A percentile compares a stretch with the other conserved stretches of the same genome.
Evolutionary conservation across 2,888 invertebrate genomes (phyloP).

Genomic region (Graphium colonna): DNA sequence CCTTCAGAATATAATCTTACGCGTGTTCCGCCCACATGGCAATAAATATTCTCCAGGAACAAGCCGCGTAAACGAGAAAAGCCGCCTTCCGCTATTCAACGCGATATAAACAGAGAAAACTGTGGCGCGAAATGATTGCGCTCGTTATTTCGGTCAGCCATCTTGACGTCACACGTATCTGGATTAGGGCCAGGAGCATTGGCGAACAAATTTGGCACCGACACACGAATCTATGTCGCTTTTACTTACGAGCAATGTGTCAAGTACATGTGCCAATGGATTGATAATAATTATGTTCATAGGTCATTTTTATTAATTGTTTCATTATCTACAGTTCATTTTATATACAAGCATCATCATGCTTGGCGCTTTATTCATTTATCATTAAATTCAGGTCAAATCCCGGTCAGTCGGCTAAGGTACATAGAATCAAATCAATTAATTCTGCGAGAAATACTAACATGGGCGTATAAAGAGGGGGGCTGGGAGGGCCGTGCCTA

Average conservation of each 20-base stretch:
- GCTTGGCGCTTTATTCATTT: no score
- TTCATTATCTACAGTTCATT: no score
- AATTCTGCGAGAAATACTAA: no score
- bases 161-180: constrained; percentile 22
- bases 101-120: constrained; percentile 19
- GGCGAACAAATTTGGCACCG: constrained; percentile 35
- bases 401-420: no score
- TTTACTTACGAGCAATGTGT: constrained; percentile 9
- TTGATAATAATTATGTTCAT: background rate
- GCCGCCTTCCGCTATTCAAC: constrained; percentile 7
- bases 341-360: no score
- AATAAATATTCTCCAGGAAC: constrained; percentile 8
- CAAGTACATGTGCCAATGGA: constrained; percentile 11
- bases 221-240: constrained; percentile 30
- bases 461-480: no score
- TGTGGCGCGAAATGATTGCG: constrained; percentile 11
- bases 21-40: constrained; percentile 1
- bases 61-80: constrained; percentile 2
- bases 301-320: constrained; percentile 2
- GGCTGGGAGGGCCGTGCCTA: no score
- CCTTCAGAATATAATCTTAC: constrained; percentile 7
- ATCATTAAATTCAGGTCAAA: no score
- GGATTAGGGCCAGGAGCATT: constrained; percentile 32
- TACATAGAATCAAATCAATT: no score
- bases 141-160: constrained; percentile 14